Conservation (phyloP, 2,113 vertebrate species). For the Apeltes quadracus region DNA sequence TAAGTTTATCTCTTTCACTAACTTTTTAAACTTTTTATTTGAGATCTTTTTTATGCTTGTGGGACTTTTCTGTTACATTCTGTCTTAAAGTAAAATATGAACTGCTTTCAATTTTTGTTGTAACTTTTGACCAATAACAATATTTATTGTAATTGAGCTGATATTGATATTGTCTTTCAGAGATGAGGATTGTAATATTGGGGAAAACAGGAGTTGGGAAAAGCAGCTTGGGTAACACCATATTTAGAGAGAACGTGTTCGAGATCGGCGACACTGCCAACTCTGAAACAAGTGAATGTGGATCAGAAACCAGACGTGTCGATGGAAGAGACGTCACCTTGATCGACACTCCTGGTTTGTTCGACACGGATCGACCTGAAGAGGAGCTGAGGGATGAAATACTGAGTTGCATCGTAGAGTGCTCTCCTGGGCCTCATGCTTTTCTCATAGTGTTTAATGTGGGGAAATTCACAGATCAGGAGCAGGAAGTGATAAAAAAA, state of each 20-base stretch:
- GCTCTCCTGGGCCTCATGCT: conserved; percentile 2
- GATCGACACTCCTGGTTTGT: conserved; percentile 53
- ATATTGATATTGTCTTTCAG: neutral
- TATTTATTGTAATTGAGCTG: neutral
- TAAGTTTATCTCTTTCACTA: too few relatives aligned
- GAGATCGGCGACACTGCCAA: rapidly evolving
- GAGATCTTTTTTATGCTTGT: too few relatives aligned
- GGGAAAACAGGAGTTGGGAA: conserved; percentile 47
- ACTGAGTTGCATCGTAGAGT: neutral
- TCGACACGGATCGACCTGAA: neutral
- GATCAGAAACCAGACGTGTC: neutral
- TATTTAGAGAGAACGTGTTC: conserved; percentile 18
- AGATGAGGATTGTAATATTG: too few relatives aligned
- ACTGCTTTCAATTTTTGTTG: too few relatives aligned
- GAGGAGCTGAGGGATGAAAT: neutral
- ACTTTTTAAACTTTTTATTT: too few relatives aligned
- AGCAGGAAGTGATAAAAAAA: neutral
- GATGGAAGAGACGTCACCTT: neutral
- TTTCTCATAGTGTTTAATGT: neutral
- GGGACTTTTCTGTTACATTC: too few relatives aligned
- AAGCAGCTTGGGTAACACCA: conserved; percentile 42
- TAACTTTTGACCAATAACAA: too few relatives aligned
- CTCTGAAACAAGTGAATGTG: conserved; percentile 20
- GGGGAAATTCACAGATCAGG: neutral
- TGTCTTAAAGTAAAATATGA: too few relatives aligned